Evolutionary conservation across 2,888 invertebrate species (phyloP).

Genomic region (Gnatocerus cornutus): DNA sequence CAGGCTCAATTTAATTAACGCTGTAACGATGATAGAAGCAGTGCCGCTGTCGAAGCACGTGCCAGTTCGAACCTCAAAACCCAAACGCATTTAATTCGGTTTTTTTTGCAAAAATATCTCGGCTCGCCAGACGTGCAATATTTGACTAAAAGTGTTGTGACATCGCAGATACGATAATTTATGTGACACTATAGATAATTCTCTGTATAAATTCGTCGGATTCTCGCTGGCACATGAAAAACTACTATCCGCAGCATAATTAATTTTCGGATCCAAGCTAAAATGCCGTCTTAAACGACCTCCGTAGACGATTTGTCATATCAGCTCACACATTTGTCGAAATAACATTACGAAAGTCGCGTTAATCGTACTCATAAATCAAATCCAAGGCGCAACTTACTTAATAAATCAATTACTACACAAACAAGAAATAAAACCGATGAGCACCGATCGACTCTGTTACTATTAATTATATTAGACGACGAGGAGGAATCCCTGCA

Average conservation of each 20-base stretch:
- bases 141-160: no score
- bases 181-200: no score
- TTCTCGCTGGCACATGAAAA: slow-evolving; percentile 27
- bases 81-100: no score
- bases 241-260: slow-evolving; percentile 26
- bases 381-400: slow-evolving; percentile 29
- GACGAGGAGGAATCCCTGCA: slow-evolving; percentile 35
- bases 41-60: no score
- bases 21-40: no score
- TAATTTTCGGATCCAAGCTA: slow-evolving; percentile 21
- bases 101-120: no score
- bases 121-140: no score
- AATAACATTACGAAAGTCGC: slow-evolving; percentile 46
- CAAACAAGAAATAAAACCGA: slow-evolving; percentile 35
- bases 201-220: not conserved
- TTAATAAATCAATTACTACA: slow-evolving; percentile 43
- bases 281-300: slow-evolving; percentile 39
- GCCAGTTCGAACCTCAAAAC: no score
- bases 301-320: slow-evolving; percentile 42
- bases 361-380: slow-evolving; percentile 46
- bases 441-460: slow-evolving; percentile 45
- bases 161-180: no score
- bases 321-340: slow-evolving; percentile 45
- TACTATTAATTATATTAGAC: slow-evolving; percentile 50
- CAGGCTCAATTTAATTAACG: no score